Percentiles rank a stretch among this genome's conserved stretches.
These are phyloP conservation scores for Aegotheles bennettii DNA, from an alignment of 2,113 vertebrate species.

Conservation along the genomic window DNA sequence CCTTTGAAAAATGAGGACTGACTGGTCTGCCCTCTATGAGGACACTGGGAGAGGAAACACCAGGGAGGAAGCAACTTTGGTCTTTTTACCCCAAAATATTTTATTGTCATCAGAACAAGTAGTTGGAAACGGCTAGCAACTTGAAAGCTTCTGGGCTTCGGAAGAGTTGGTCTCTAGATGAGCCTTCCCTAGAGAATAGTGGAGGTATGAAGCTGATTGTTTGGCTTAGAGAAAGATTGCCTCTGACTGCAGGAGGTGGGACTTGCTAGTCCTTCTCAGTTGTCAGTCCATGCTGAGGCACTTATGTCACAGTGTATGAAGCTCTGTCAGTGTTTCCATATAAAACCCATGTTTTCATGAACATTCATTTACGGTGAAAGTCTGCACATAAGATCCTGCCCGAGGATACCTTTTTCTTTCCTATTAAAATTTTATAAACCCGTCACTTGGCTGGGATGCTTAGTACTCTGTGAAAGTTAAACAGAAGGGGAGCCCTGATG, in stretches of 20 bases:
- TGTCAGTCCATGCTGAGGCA: background rate
- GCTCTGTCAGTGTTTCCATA: slow-evolving; percentile 41
- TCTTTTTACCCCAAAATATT: background rate
- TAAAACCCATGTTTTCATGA: slow-evolving; percentile 25
- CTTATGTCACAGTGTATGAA: slow-evolving; percentile 3
- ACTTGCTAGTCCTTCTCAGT: background rate
- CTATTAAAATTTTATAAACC: slow-evolving; percentile 61
- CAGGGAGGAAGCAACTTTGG: background rate
- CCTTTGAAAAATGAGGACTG: background rate
- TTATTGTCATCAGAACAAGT: background rate
- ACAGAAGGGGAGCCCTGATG: background rate
- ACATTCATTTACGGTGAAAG: slow-evolving; percentile 37
- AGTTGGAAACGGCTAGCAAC: background rate
- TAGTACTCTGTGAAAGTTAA: background rate
- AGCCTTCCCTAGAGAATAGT: background rate
- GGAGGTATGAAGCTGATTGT: background rate
- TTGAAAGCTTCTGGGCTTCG: background rate
- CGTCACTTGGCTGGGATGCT: slow-evolving; percentile 38
- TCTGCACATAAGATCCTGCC: slow-evolving; percentile 29
- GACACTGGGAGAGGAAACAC: background rate
- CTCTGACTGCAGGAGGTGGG: background rate
- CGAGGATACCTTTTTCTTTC: slow-evolving; percentile 56
- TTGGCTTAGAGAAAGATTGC: background rate
- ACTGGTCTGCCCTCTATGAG: background rate
- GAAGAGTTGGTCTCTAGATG: background rate